phyloP scores from a whole-genome alignment of 2,797 vertebrate genomes.

The Knipowitschia caucasica region DNA sequence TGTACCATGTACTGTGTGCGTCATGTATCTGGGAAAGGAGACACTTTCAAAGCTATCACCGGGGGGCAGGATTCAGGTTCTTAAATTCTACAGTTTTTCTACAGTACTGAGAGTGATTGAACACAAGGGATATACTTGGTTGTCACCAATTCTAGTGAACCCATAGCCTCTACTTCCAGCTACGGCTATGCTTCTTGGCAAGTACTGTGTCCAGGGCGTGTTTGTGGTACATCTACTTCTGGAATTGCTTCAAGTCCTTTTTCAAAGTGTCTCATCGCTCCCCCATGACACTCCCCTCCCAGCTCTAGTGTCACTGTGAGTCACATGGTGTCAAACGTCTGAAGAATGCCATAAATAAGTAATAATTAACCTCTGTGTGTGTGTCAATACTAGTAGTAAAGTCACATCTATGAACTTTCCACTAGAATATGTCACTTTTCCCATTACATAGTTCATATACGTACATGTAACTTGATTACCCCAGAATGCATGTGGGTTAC shows the following conservation, averaged over 20 bases:
- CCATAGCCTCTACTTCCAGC: neutral
- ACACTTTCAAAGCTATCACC: too few species aligned
- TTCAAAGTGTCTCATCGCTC: constrained; percentile 27
- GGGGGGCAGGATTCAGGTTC: too few species aligned
- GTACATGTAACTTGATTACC: constrained; percentile 24
- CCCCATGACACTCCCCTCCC: neutral
- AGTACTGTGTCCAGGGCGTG: constrained; percentile 31
- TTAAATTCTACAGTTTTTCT: too few species aligned
- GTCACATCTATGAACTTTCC: neutral
- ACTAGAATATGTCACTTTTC: neutral
- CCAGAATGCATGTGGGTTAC: constrained; percentile 39
- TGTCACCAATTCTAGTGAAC: neutral
- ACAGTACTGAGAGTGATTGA: neutral
- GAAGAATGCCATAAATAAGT: constrained; percentile 43
- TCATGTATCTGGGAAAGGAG: too few species aligned
- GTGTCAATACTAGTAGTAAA: constrained; percentile 5
- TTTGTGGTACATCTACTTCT: constrained; percentile 15
- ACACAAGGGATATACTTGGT: neutral
- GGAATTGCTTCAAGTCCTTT: constrained; percentile 30
- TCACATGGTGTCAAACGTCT: constrained; percentile 23
- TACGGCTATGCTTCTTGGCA: neutral
- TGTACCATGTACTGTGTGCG: too few species aligned
- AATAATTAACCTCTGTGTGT: constrained; percentile 45
- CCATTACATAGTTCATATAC: constrained; percentile 24
- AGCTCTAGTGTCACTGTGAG: constrained; percentile 23